phyloP scores from a whole-genome alignment of 1,140 invertebrate species.

The Drosophila neocordata region DNA sequence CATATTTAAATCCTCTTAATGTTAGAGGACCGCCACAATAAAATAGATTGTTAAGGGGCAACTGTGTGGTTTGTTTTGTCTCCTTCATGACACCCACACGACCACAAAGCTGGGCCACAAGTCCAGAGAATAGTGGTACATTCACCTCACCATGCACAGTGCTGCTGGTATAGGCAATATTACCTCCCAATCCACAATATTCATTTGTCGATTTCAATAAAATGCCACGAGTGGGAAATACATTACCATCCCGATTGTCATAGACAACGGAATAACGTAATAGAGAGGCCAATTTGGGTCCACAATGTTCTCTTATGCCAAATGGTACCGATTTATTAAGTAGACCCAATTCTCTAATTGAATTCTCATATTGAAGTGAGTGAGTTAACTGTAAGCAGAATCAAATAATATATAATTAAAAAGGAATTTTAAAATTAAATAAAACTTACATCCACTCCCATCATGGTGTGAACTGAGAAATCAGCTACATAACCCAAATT shows the following conservation, averaged over 20 bases:
- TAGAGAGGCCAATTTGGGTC: conserved; percentile 75
- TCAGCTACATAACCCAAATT: conserved; percentile 71
- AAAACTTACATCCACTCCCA: conserved; percentile 68
- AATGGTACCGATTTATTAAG: conserved; percentile 76
- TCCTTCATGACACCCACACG: conserved; percentile 71
- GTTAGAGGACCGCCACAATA: conserved; percentile 80
- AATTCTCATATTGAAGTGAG: conserved; percentile 79
- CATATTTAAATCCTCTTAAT: conserved; percentile 74
- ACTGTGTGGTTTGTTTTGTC: conserved; percentile 63
- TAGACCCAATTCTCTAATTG: conserved; percentile 67
- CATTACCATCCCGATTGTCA: conserved; percentile 72
- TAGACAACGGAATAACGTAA: conserved; percentile 72
- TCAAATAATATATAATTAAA: neutral
- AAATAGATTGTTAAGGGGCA: conserved; percentile 75
- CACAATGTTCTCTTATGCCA: conserved; percentile 74
- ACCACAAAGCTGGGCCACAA: conserved; percentile 75
- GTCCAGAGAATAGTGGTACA: conserved; percentile 66
- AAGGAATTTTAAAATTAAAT: neutral
- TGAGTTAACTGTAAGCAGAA: conserved; percentile 69
- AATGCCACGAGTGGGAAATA: conserved; percentile 77
- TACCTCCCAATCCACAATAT: conserved; percentile 77
- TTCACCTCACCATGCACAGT: conserved; percentile 76
- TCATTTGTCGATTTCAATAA: conserved; percentile 72
- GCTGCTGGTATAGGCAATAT: conserved; percentile 71
- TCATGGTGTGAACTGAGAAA: conserved; percentile 65